Conservation (phyloP, 2,113 vertebrate genomes). For the Toxostoma redivivum region DNA sequence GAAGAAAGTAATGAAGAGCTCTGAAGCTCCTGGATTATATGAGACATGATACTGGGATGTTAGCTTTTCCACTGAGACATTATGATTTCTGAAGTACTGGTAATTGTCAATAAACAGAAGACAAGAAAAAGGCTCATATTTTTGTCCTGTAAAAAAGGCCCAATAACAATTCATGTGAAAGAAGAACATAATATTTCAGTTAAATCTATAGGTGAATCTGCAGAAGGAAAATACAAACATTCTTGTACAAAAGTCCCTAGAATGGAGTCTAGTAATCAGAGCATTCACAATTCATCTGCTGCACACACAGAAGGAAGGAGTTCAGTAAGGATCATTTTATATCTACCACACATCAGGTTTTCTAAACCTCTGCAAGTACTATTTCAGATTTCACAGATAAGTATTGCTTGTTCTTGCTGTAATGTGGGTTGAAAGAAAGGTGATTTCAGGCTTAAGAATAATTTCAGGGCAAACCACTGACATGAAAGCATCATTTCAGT, state of each 20-base stretch:
- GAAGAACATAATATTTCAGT: background rate
- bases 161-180: background rate
- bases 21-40: background rate
- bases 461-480: background rate
- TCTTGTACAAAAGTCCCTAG: background rate
- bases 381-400: background rate
- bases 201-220: background rate
- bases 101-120: background rate
- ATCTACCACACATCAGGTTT: background rate
- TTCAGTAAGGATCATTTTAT: background rate
- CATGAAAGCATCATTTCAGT: background rate
- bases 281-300: background rate
- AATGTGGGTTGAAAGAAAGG: background rate
- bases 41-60: background rate
- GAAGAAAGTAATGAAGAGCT: background rate
- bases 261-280: background rate
- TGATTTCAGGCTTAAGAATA: background rate
- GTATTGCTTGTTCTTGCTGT: background rate
- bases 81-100: background rate
- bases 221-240: background rate
- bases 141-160: background rate
- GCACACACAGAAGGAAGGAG: background rate
- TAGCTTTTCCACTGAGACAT: background rate
- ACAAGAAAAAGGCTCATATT: background rate
- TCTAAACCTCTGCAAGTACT: background rate